Evolutionary conservation across 2,113 vertebrate species (phyloP).

Genomic region (Petromus typicus): DNA sequence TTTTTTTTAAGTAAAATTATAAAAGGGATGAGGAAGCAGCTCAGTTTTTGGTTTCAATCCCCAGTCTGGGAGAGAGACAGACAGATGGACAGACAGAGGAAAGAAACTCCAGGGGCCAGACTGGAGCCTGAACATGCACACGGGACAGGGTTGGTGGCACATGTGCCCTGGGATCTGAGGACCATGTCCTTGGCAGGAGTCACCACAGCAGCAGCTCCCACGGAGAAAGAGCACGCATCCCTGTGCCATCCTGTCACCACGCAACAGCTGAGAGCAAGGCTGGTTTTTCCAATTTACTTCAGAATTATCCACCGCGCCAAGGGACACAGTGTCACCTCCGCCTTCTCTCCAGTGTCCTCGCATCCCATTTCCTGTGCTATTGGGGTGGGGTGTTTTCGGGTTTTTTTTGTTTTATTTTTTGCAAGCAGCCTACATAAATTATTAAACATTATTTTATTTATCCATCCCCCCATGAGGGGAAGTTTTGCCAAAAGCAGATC

Average conservation of each 20-base stretch:
- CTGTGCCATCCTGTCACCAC: conserved; percentile 16
- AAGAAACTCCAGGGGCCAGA: accelerated
- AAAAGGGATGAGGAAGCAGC: neutral
- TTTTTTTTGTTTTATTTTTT: conserved; percentile 44
- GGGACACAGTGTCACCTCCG: conserved; percentile 82
- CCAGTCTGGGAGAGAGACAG: neutral
- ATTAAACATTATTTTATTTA: conserved; percentile 88
- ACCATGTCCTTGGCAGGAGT: neutral
- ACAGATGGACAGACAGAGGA: neutral
- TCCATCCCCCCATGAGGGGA: conserved; percentile 84
- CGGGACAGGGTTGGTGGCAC: accelerated
- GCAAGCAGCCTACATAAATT: conserved; percentile 81
- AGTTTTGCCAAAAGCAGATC: conserved; percentile 84
- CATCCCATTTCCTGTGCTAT: conserved; percentile 75
- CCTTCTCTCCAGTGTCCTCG: conserved; percentile 72
- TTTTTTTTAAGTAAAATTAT: neutral
- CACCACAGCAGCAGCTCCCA: neutral
- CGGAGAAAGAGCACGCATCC: conserved; percentile 19
- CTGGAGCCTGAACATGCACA: neutral
- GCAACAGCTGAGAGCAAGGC: conserved; percentile 70
- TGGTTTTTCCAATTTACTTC: conserved; percentile 82
- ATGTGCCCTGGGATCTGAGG: neutral
- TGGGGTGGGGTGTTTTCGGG: neutral
- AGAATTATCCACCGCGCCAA: conserved; percentile 83
- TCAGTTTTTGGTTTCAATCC: neutral